Evolutionary conservation across 1,140 invertebrate species (phyloP).

Genomic region (Sycobia sp.): DNA sequence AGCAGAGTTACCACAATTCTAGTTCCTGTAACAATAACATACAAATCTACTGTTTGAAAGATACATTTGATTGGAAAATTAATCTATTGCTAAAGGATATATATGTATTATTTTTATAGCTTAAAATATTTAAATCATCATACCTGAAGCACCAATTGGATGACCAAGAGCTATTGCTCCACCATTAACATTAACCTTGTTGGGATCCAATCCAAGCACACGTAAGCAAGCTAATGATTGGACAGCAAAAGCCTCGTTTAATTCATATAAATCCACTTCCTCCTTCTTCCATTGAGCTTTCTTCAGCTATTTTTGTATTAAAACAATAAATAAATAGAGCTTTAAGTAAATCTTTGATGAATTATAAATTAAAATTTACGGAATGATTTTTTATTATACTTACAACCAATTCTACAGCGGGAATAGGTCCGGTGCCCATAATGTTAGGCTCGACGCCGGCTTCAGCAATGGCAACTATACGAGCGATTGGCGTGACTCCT

Average conservation of each 20-base stretch:
- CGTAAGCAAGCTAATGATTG: constrained; percentile 73
- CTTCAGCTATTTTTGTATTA: constrained; percentile 65
- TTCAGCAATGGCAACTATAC: constrained; percentile 71
- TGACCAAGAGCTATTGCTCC: constrained; percentile 91
- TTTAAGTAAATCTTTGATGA: background rate
- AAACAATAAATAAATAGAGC: constrained; percentile 4
- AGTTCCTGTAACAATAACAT: constrained; percentile 64
- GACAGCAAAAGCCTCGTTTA: constrained; percentile 87
- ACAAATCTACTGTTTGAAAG: background rate
- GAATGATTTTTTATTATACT: constrained; percentile 44
- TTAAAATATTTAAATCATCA: constrained; percentile 1
- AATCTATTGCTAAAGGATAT: background rate
- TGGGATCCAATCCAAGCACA: constrained; percentile 70
- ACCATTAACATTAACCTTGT: constrained; percentile 82
- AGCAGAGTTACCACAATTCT: constrained; percentile 77
- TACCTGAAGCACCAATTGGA: constrained; percentile 84
- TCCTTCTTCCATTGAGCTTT: constrained; percentile 81
- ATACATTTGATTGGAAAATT: background rate
- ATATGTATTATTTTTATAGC: background rate
- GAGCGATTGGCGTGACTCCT: constrained; percentile 66
- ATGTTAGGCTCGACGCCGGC: constrained; percentile 73
- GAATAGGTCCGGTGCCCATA: constrained; percentile 81
- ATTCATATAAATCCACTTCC: constrained; percentile 86
- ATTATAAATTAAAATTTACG: constrained; percentile 11
- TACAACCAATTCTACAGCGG: constrained; percentile 71